phyloP scores from a whole-genome alignment of 1,140 invertebrate species.

The Zaprionus nigranus region DNA sequence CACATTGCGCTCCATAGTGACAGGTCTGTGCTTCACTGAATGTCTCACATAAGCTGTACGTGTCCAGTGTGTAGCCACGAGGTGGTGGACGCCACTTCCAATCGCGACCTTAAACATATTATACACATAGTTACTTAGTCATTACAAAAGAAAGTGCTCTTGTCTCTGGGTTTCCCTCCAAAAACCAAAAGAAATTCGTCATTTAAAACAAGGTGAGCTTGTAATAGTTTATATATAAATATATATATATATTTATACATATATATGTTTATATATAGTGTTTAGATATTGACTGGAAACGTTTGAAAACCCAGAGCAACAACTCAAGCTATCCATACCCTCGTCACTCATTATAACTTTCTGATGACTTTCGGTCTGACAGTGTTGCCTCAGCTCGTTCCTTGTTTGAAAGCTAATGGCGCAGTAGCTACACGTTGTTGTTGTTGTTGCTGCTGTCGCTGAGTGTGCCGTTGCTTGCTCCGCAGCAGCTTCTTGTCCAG shows the following conservation, averaged over 20 bases:
- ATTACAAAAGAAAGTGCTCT: background rate
- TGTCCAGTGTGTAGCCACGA: constrained; percentile 87
- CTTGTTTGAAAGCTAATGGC: constrained; percentile 87
- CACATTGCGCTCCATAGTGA: constrained; percentile 89
- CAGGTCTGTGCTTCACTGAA: constrained; percentile 86
- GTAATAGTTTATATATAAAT: background rate
- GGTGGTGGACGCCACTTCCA: constrained; percentile 90
- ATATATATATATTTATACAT: too few relatives aligned
- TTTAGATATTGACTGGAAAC: background rate
- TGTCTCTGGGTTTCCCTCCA: background rate
- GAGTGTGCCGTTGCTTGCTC: constrained; percentile 58
- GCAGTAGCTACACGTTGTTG: constrained; percentile 86
- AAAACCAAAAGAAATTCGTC: background rate
- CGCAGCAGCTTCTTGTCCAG: constrained; percentile 20
- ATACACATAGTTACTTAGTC: background rate
- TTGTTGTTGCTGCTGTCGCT: constrained; percentile 65
- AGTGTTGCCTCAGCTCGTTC: constrained; percentile 87
- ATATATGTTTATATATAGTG: background rate
- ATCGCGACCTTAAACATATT: constrained; percentile 85
- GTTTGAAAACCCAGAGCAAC: background rate
- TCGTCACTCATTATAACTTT: constrained; percentile 90
- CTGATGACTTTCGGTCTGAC: constrained; percentile 88
- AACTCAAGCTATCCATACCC: constrained; percentile 73
- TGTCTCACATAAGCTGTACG: constrained; percentile 86
- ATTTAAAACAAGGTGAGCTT: background rate